Evolutionary conservation across 1,140 invertebrate genomes (phyloP), one percentile per base, ranked within the genome.

Genomic region (Saccostrea echinata): DNA sequence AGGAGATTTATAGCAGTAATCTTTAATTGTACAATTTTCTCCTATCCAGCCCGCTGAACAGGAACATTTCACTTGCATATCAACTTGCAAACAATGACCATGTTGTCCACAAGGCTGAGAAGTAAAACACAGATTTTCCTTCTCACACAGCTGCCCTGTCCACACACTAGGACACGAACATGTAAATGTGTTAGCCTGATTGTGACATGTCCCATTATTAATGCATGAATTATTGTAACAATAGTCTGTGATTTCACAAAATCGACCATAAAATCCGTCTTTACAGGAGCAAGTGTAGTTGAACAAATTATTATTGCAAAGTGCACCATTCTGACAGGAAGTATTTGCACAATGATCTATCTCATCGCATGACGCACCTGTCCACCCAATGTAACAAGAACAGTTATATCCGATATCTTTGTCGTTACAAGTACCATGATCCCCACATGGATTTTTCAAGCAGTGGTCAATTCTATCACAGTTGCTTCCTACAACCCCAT

Each of bases 271-370:
- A 76, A 76, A 88, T 1, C 84, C 84, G 21, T 86, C 21, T 8
- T 33, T 24, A 55, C 90, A 90, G 0, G 24, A 13, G 27, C 90
- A 90, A 35, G 51, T 24, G 81, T 57, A 88, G 43, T 86, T 64
- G 11, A 86, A 81, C 4, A 55, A 43, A 68, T 8, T 71, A 53
- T 89, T 89, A 8, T 35, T 55, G 61, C 90, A 91, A 18, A 51
- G 27, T 3, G 86, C 89, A 76, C 35, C 61, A 57, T 88, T 35
- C n/a, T 43, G 24, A 35, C 55, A 35, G n/a, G 13, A 18, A 16
- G 6, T 11, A 80, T 35, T n/a, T 43, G 16, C 27, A 35, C 55
- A 43, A 8, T 87, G 27, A 57, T 55, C 33, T 6, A 82, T 53
- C 82, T 57, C 30, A 16, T 21, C 9, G 30, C 86, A 87, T 52